A percentile compares a stretch with the other conserved stretches of the same genome.
Evolutionary conservation across 2,797 vertebrate species (phyloP).

Genomic region (Okamejei kenojei): DNA sequence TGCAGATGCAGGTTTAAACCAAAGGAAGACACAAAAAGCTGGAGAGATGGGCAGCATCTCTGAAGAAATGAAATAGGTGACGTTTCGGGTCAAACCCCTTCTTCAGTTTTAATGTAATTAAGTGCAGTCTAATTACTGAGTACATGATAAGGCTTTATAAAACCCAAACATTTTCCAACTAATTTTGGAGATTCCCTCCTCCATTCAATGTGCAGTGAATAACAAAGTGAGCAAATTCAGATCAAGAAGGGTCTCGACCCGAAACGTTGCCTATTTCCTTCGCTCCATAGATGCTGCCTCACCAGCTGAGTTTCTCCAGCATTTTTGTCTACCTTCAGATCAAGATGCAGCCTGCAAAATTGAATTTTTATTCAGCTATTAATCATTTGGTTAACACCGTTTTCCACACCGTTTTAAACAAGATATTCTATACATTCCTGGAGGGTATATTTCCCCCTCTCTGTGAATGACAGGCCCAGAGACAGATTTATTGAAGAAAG

Average conservation of each 20-base stretch:
- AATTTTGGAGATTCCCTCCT: background rate
- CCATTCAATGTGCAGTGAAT: background rate
- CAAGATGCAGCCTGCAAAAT: background rate
- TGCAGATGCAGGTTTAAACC: no score
- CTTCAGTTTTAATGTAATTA: background rate
- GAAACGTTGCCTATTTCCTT: no score
- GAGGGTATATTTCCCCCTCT: background rate
- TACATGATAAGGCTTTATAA: background rate
- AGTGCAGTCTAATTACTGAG: background rate
- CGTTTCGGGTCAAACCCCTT: no score
- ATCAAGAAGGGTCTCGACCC: no score
- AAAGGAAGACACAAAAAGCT: no score
- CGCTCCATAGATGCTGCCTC: no score
- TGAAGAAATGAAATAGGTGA: no score
- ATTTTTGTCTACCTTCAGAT: background rate
- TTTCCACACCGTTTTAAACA: background rate
- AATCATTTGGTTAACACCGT: background rate
- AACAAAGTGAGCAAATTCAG: background rate
- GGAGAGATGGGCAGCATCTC: no score
- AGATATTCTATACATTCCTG: background rate
- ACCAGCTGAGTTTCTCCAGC: no score
- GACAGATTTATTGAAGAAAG: background rate
- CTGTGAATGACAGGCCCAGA: background rate
- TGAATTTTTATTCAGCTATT: background rate
- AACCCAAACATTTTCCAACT: background rate